Evolutionary conservation across 1,140 invertebrate species (phyloP).

Genomic region (Hyles vespertilio): DNA sequence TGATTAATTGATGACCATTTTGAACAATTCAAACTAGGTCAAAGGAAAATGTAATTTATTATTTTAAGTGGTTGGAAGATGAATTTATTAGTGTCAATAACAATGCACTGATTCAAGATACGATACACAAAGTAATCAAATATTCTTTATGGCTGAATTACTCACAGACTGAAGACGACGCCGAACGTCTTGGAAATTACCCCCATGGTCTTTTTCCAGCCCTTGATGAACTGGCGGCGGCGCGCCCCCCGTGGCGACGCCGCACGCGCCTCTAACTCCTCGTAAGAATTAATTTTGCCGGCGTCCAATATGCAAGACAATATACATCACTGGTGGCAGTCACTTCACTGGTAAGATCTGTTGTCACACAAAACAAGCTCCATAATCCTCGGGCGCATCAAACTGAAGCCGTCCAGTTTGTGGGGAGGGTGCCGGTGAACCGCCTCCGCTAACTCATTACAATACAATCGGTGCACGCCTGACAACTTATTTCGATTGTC

Average conservation of each 20-base stretch:
- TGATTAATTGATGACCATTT: too few species aligned
- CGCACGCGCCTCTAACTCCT: conserved; percentile 52
- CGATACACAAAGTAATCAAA: too few species aligned
- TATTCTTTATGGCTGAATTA: conserved; percentile 32
- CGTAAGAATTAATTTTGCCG: conserved; percentile 67
- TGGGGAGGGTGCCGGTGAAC: neutral
- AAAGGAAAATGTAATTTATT: too few species aligned
- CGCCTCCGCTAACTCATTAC: conserved; percentile 35
- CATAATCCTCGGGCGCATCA: conserved; percentile 24
- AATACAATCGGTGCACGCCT: conserved; percentile 41
- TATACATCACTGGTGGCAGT: conserved; percentile 42
- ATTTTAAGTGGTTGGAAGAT: too few species aligned
- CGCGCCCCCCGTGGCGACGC: conserved; percentile 57
- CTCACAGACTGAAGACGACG: conserved; percentile 85
- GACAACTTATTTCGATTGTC: conserved; percentile 36
- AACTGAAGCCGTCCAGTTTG: too few species aligned
- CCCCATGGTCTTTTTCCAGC: conserved; percentile 78
- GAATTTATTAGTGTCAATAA: too few species aligned
- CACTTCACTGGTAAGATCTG: conserved; percentile 36
- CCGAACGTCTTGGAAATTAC: conserved; percentile 83
- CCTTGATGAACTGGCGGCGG: conserved; percentile 69
- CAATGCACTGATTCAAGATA: too few species aligned
- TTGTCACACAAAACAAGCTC: conserved; percentile 26
- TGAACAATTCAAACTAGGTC: too few species aligned
- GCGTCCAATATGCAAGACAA: conserved; percentile 27